Evolutionary conservation across 2,113 vertebrate genomes (phyloP), one percentile per base, ranked within the genome.

Genomic region (Prionailurus bengalensis): DNA sequence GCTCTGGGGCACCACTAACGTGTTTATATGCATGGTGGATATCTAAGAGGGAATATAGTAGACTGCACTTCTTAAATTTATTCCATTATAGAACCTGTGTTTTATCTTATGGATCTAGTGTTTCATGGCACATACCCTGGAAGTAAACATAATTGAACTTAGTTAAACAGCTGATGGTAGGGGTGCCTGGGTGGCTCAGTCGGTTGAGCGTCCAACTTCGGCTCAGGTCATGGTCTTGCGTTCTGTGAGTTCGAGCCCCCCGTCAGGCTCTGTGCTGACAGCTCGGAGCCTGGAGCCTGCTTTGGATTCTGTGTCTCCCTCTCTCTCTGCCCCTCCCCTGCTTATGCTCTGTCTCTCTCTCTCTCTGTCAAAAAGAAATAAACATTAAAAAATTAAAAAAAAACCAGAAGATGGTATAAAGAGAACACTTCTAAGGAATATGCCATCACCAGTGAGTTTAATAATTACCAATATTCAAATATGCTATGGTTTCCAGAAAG

Each of bases 351-450:
- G 7, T 42, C 45, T 45, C 45, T 45, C 42, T 42, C 42, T 45
- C 45, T 45, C 45, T 45, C 45, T 45, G 45, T 45, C 45, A 45
- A 45, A 45, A 45, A 45, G 45, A 45, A 45, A 45, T 45, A 45
- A 45, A 45, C 45, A 45, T 45, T 45, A 45, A 45, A 45, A 45
- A 45, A 45, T 45, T 45, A 0, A 45, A 45, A 45, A 0, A 45
- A 45, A 45, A 45, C n/a, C 70, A 76, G 79, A 85, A 66, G 48
- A 71, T 74, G 21, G 10, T 53, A 53, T 84, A 15, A 91, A 92
- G 63, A 95, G 55, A 80, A 78, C 93, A 81, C n/a, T 39, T 39
- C 17, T 93, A 31, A 93, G 92, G 42, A 95, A 66, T 10, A 93
- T 39, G 45, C 42, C 33, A 55, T 91, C n/a, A 65, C 12, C 16